A percentile compares a stretch with the other conserved stretches of the same genome.
phyloP scores from a whole-genome alignment of 2,113 vertebrate genomes.

The Grallaria varia region DNA sequence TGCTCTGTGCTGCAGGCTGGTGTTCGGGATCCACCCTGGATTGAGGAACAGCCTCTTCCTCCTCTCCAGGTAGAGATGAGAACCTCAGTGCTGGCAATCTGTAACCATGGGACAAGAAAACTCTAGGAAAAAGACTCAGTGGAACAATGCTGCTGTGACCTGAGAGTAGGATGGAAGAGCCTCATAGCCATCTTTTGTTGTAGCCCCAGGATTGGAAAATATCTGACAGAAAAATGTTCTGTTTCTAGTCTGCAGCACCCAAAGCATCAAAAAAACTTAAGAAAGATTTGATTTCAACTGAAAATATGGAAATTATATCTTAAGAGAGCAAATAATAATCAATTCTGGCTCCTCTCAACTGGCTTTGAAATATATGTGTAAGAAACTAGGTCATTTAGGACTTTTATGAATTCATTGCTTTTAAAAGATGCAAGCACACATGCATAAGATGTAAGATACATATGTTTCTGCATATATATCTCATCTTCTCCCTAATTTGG shows the following conservation, averaged over 20 bases:
- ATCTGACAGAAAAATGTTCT: not conserved
- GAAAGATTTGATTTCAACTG: not conserved
- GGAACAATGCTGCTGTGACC: not conserved
- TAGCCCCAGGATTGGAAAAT: not conserved
- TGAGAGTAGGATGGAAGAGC: not conserved
- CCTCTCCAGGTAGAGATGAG: not conserved
- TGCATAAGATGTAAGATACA: not conserved
- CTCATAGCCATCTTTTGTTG: not conserved
- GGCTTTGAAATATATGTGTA: not conserved
- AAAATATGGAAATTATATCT: not conserved
- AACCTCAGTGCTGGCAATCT: not conserved
- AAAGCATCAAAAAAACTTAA: not conserved
- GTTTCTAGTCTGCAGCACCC: not conserved
- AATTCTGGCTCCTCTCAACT: not conserved
- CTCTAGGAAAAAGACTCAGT: not conserved
- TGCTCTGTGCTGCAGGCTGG: not conserved
- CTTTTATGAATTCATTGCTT: not conserved
- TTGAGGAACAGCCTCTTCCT: not conserved
- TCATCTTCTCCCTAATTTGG: not conserved
- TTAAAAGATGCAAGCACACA: not conserved
- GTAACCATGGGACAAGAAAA: not conserved
- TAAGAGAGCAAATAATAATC: not conserved
- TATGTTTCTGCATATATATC: not conserved
- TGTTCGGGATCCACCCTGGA: not conserved
- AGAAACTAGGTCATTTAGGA: conserved; percentile 8